phyloP scores from a whole-genome alignment of 2,888 invertebrate genomes.

The Phoenoteleia sp. region DNA sequence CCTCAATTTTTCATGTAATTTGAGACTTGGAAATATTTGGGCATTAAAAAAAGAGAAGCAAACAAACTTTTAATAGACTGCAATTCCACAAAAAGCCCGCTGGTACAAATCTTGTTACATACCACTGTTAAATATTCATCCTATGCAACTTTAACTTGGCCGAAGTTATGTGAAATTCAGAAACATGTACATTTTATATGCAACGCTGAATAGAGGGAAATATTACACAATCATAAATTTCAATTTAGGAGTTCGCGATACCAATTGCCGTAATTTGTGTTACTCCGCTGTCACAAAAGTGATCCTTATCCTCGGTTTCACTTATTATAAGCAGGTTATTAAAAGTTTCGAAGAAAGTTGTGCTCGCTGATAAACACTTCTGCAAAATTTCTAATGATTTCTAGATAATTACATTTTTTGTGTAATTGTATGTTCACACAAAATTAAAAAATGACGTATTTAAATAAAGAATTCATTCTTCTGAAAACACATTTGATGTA shows the following conservation, averaged over 20 bases:
- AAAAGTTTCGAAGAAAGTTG: no score
- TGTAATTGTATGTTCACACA: no score
- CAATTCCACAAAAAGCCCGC: constrained; percentile 23
- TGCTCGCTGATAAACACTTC: no score
- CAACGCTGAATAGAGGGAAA: neutral
- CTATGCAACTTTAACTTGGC: constrained; percentile 26
- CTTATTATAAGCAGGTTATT: no score
- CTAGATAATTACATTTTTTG: no score
- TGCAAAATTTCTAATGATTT: no score
- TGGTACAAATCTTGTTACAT: constrained; percentile 48
- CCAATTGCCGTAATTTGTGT: neutral
- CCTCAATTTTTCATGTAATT: constrained; percentile 6
- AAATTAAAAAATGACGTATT: no score
- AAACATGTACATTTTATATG: constrained; percentile 40
- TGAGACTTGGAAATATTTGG: neutral
- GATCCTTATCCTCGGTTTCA: constrained; percentile 8
- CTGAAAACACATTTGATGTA: no score
- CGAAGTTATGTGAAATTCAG: constrained; percentile 38
- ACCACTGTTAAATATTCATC: constrained; percentile 44
- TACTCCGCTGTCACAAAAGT: neutral
- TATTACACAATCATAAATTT: constrained; percentile 24
- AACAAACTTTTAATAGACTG: constrained; percentile 29
- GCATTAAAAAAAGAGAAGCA: constrained; percentile 1
- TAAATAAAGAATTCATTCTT: no score
- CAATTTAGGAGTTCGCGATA: neutral